Percentiles rank a stretch among this genome's conserved stretches.
Conservation (phyloP, 2,888 invertebrate species). For the Andrena marginata region DNA sequence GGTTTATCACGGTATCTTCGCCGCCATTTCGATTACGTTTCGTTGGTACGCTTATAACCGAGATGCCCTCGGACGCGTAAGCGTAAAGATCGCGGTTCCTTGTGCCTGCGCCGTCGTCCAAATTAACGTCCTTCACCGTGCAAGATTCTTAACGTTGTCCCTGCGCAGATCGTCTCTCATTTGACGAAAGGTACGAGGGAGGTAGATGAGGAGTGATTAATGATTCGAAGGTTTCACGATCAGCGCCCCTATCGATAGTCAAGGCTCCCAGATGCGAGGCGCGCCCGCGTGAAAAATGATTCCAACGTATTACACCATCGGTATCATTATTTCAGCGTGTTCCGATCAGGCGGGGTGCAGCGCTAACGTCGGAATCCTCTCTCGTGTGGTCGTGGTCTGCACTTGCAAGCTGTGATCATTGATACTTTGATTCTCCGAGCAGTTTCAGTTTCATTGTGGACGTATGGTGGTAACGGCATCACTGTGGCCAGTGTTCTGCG, state of each 20-base stretch:
- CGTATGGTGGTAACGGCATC: not conserved
- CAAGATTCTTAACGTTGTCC: not conserved
- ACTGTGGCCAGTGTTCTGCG: not conserved
- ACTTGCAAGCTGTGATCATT: not conserved
- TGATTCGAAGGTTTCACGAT: constrained; percentile 9
- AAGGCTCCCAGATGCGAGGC: not conserved
- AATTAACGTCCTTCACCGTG: not conserved
- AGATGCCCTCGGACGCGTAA: constrained; percentile 34
- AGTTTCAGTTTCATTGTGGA: not conserved
- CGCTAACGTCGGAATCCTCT: constrained; percentile 9
- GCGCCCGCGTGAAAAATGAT: constrained; percentile 14
- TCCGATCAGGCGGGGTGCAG: not conserved
- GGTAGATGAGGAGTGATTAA: constrained; percentile 4
- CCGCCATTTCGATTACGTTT: constrained; percentile 56
- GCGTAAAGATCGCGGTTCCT: constrained; percentile 12
- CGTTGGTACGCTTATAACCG: constrained; percentile 16
- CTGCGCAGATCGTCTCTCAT: too few relatives aligned
- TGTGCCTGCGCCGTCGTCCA: constrained; percentile 4
- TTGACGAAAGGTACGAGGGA: not conserved
- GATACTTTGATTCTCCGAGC: not conserved
- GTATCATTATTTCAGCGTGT: not conserved
- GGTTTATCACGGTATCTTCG: constrained; percentile 61
- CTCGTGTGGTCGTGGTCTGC: not conserved
- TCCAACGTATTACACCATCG: constrained; percentile 9
- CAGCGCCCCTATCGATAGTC: constrained; percentile 15